These are phyloP conservation scores for Epinephelus moara DNA, from an alignment of 2,113 vertebrate species.

Conservation along the genomic window DNA sequence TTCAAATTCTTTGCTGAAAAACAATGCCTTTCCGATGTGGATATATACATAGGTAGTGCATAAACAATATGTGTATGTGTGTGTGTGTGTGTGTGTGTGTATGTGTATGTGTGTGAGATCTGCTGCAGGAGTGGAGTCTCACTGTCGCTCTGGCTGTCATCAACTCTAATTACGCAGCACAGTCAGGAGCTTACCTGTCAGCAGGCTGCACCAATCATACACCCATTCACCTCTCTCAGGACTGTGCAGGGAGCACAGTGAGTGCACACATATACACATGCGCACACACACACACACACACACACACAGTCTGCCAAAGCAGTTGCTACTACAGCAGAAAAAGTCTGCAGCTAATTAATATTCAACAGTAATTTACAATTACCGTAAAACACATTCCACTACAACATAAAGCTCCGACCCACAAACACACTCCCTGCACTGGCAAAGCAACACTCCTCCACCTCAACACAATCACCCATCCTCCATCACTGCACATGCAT, in stretches of 20 bases:
- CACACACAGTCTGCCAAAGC: neutral
- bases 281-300: neutral
- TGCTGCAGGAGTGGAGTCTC: slow-evolving; percentile 31
- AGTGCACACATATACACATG: neutral
- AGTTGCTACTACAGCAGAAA: neutral
- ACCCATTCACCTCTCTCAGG: slow-evolving; percentile 29
- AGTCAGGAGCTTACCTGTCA: slow-evolving; percentile 60
- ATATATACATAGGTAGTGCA: neutral
- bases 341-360: neutral
- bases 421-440: slow-evolving; percentile 11
- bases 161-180: slow-evolving; percentile 69
- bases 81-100: slow-evolving; percentile 8
- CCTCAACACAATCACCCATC: slow-evolving; percentile 12
- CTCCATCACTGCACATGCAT: slow-evolving; percentile 22
- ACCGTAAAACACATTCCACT: neutral
- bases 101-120: neutral
- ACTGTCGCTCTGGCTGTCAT: slow-evolving; percentile 59
- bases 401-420: neutral
- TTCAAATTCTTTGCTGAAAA: slow-evolving; percentile 23
- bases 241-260: neutral
- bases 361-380: neutral
- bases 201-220: slow-evolving; percentile 40
- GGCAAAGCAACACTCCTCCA: neutral
- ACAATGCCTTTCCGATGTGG: neutral
- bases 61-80: neutral